Conservation (phyloP, 2,888 invertebrate species). For the Cheilosia grossa region DNA sequence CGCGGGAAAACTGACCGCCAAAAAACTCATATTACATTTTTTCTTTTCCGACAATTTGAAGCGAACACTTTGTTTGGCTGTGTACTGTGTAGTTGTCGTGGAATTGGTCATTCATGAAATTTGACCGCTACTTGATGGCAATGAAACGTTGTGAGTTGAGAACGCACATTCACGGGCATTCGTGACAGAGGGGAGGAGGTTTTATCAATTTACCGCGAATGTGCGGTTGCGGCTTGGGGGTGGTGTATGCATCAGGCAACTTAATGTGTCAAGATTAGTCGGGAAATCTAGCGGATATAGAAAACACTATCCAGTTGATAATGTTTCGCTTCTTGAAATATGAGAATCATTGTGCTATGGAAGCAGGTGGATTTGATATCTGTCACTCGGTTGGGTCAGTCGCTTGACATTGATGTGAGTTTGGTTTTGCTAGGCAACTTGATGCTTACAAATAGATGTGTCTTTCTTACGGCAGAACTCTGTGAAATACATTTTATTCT, state of each 20-base stretch:
- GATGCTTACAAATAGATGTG: no score
- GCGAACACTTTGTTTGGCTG: not conserved
- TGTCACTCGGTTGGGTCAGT: not conserved
- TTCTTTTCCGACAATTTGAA: conserved; percentile 23
- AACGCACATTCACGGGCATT: not conserved
- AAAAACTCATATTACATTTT: conserved; percentile 56
- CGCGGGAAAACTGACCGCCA: conserved; percentile 59
- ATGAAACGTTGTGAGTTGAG: conserved; percentile 18
- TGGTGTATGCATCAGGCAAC: no score
- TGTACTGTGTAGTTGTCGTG: not conserved
- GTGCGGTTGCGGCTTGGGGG: not conserved
- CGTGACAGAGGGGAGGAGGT: not conserved
- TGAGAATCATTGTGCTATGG: not conserved
- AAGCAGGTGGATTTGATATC: not conserved
- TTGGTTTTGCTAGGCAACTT: not conserved
- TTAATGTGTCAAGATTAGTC: not conserved
- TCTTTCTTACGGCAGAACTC: no score
- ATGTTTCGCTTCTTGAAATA: not conserved
- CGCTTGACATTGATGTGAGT: not conserved
- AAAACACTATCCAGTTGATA: not conserved
- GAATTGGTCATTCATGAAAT: conserved; percentile 50
- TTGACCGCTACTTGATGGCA: conserved; percentile 35
- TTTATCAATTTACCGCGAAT: conserved; percentile 7
- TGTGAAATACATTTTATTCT: no score
- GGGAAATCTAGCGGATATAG: not conserved